Base-by-base conservation (phyloP, 2,888 invertebrate species). In the Hylaea fasciaria region DNA sequence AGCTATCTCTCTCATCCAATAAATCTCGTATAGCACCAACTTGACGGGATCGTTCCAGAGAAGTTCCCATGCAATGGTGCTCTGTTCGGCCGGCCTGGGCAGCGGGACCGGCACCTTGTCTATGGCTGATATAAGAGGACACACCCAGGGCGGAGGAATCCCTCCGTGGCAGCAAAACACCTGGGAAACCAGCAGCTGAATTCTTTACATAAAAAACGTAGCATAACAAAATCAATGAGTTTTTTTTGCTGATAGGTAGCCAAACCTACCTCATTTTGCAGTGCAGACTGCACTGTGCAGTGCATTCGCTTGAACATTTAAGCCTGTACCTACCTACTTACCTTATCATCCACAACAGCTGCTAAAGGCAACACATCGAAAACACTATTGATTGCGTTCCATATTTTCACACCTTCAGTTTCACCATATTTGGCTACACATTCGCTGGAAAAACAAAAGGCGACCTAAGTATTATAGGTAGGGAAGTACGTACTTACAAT, bases 151-250 rank as follows among this genome's bases (percentile, higher is more conserved):
- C 0, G 95, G 95, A 0, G 96, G 96, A 58, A 96, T 95, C 8
- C 96, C 96, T 13, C 96, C 96, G 81, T 96, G 96, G 58, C 95
- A 95, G 84, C 96, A 96, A 77, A 96, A 96, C 50, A 96, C 93
- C 95, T 95, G 75, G 1, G 43, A 2, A 41, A 17, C 35, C 35
- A 35, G 9, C 35, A 17, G 17, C 0, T 22, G n/a, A 22, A 22
- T 5, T 22, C 22, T 22, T 22, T 22, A 22, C 2, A 5, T 3
- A 2, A 22, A 22, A 22, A 22, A 22, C 2, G 5, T 5, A 22
- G 3, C 22, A 22, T 3, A 22, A 22, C 2, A 22, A n/a, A n/a
- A n/a, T n/a, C n/a, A n/a, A n/a, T n/a, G n/a, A n/a, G n/a, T n/a
- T n/a, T n/a, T n/a, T n/a, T n/a, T n/a, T n/a, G n/a, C n/a, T n/a